These are phyloP conservation scores for Clarias pachynema DNA, from an alignment of 2,797 vertebrate genomes.

Conservation along the genomic window DNA sequence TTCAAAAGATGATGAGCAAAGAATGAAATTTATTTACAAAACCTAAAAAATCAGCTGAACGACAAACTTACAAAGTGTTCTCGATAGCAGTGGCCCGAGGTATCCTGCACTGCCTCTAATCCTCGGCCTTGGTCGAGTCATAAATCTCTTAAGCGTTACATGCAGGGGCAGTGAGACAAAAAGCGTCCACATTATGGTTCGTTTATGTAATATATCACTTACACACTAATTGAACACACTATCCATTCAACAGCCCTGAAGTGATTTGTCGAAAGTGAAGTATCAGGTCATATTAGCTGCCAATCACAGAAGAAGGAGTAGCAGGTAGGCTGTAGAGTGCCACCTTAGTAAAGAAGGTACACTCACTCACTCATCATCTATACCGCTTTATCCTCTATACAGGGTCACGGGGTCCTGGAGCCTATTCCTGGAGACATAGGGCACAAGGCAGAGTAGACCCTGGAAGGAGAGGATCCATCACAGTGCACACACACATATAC, in stretches of 20 bases:
- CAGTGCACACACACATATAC: no score
- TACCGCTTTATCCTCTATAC: no score
- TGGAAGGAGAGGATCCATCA: no score
- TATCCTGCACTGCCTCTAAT: slow-evolving; percentile 15
- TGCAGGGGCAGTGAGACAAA: slow-evolving; percentile 15
- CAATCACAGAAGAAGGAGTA: slow-evolving; percentile 35
- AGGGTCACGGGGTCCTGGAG: no score
- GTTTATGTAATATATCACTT: slow-evolving; percentile 19
- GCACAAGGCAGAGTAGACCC: no score
- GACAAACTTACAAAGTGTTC: slow-evolving; percentile 33
- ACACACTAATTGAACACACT: slow-evolving; percentile 43
- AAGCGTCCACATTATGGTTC: slow-evolving; percentile 22
- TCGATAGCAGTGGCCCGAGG: slow-evolving; percentile 17
- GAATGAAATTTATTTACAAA: not conserved
- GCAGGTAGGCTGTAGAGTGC: slow-evolving; percentile 21
- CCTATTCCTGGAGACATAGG: no score
- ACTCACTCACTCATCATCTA: no score
- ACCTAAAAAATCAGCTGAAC: slow-evolving; percentile 12
- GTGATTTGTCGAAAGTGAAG: slow-evolving; percentile 39
- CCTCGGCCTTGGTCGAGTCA: slow-evolving; percentile 16
- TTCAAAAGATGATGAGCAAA: slow-evolving; percentile 7
- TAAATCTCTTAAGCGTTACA: slow-evolving; percentile 6
- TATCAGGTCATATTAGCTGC: slow-evolving; percentile 39
- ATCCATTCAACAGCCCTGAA: slow-evolving; percentile 34
- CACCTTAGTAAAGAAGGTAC: slow-evolving; percentile 21